A percentile compares a stretch with the other conserved stretches of the same genome.
phyloP scores from a whole-genome alignment of 2,113 vertebrate genomes.

The Thamnaconus septentrionalis region DNA sequence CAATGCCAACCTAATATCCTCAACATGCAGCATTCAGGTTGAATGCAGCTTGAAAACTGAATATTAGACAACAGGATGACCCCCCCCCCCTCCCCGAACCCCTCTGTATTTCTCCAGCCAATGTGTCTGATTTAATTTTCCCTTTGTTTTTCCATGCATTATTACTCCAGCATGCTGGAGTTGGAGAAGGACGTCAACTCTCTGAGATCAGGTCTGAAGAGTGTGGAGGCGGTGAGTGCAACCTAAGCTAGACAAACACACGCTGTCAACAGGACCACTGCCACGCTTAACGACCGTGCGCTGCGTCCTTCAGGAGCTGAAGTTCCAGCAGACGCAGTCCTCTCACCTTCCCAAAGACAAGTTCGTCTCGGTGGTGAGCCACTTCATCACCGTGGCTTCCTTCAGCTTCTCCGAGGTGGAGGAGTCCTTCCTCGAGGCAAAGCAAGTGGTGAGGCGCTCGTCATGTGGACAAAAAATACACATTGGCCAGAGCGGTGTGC shows the following conservation, averaged over 20 bases:
- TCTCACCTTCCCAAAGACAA: slow-evolving; percentile 82
- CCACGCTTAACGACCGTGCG: background rate
- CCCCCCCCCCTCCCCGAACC: too few species aligned
- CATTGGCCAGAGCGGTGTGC: too few species aligned
- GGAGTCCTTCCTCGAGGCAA: slow-evolving; percentile 90
- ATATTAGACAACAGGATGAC: too few species aligned
- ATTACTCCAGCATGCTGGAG: slow-evolving; percentile 48
- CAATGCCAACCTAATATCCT: too few species aligned
- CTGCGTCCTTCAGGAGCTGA: slow-evolving; percentile 84
- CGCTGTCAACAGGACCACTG: too few species aligned
- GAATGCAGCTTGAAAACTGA: too few species aligned
- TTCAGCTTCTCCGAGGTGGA: slow-evolving; percentile 98
- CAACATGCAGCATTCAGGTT: too few species aligned
- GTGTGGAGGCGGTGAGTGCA: slow-evolving; percentile 60
- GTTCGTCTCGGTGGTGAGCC: slow-evolving; percentile 91
- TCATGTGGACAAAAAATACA: too few species aligned
- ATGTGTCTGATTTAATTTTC: too few species aligned
- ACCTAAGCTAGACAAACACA: too few species aligned
- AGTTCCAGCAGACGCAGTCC: slow-evolving; percentile 83
- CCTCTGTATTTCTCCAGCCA: too few species aligned
- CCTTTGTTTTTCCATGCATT: too few species aligned
- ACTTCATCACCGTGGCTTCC: slow-evolving; percentile 97
- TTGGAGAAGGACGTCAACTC: slow-evolving; percentile 58
- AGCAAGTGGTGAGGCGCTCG: slow-evolving; percentile 81
- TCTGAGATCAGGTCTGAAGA: slow-evolving; percentile 51